A percentile compares a stretch with the other conserved stretches of the same genome.
Evolutionary conservation across 2,888 invertebrate genomes (phyloP).

Genomic region (Scelioninae gen. 2): DNA sequence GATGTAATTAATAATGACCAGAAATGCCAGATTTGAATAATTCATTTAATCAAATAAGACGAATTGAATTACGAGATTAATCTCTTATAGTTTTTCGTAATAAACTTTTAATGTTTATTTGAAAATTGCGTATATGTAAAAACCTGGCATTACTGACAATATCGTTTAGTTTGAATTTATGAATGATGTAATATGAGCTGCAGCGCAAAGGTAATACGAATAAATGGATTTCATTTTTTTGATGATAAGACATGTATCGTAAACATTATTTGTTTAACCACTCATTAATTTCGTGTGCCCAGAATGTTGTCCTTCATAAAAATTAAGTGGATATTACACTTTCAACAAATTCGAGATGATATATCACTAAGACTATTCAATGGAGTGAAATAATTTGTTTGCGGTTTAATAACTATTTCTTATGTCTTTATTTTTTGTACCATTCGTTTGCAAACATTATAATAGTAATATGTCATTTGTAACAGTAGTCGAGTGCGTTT

Average conservation of each 20-base stretch:
- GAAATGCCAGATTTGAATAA: slow-evolving; percentile 39
- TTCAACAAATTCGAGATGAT: too few relatives aligned
- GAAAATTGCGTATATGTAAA: slow-evolving; percentile 13
- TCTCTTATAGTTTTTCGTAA: too few relatives aligned
- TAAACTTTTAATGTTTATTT: slow-evolving; percentile 19
- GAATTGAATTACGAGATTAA: too few relatives aligned
- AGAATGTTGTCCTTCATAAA: slow-evolving; percentile 27
- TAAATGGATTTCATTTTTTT: slow-evolving; percentile 34
- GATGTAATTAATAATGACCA: slow-evolving; percentile 38
- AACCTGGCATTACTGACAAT: slow-evolving; percentile 36
- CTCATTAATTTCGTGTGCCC: slow-evolving; percentile 26
- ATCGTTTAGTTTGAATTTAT: slow-evolving; percentile 23
- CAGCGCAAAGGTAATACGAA: slow-evolving; percentile 42
- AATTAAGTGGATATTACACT: too few relatives aligned
- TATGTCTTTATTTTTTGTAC: too few relatives aligned
- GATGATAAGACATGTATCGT: slow-evolving; percentile 26
- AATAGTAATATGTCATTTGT: too few relatives aligned
- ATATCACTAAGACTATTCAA: too few relatives aligned
- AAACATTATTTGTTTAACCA: slow-evolving; percentile 31
- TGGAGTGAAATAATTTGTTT: too few relatives aligned
- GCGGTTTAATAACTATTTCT: too few relatives aligned
- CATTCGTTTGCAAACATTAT: too few relatives aligned
- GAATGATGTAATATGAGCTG: slow-evolving; percentile 31
- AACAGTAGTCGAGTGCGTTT: too few relatives aligned
- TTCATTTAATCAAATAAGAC: slow-evolving; percentile 2